Percentiles rank a stretch among this genome's conserved stretches.
These are phyloP conservation scores for Noctua pronuba DNA, from an alignment of 2,888 invertebrate genomes.

Conservation along the genomic window DNA sequence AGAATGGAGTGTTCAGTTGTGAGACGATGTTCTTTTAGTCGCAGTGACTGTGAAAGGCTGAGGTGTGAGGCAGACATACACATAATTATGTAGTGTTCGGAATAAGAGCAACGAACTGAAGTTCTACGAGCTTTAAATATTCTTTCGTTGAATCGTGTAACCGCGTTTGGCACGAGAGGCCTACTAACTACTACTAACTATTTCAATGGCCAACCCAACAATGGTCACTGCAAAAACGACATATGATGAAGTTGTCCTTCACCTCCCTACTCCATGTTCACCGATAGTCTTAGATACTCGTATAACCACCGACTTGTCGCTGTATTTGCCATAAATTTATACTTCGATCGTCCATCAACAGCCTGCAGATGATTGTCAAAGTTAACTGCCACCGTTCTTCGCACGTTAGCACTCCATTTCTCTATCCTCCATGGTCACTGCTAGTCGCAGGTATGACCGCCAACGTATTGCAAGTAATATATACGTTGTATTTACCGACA, in stretches of 20 bases:
- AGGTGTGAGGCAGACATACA: too few species aligned
- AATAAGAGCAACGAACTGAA: too few species aligned
- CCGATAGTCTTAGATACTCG: background rate
- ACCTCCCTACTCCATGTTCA: slow-evolving; percentile 6
- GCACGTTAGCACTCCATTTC: background rate
- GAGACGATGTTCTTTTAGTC: background rate
- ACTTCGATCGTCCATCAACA: slow-evolving; percentile 5
- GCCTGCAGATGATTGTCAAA: background rate
- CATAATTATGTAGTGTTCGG: too few species aligned
- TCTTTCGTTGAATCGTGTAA: too few species aligned
- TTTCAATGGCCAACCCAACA: background rate
- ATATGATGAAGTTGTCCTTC: background rate
- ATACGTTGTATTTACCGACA: slow-evolving; percentile 30
- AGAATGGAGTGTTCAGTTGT: slow-evolving; percentile 17
- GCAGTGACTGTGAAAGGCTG: background rate
- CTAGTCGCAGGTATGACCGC: background rate
- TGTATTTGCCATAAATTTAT: background rate
- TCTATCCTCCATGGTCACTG: slow-evolving; percentile 4
- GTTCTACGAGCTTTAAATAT: too few species aligned
- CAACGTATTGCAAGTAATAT: slow-evolving; percentile 1
- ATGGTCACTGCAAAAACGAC: background rate
- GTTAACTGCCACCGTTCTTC: background rate
- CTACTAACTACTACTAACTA: too few species aligned
- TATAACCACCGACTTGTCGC: background rate
- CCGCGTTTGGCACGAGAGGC: too few species aligned